Evolutionary conservation across 1,140 invertebrate species (phyloP), one percentile per base, ranked within the genome.

Genomic region (Nixonia krombeini): DNA sequence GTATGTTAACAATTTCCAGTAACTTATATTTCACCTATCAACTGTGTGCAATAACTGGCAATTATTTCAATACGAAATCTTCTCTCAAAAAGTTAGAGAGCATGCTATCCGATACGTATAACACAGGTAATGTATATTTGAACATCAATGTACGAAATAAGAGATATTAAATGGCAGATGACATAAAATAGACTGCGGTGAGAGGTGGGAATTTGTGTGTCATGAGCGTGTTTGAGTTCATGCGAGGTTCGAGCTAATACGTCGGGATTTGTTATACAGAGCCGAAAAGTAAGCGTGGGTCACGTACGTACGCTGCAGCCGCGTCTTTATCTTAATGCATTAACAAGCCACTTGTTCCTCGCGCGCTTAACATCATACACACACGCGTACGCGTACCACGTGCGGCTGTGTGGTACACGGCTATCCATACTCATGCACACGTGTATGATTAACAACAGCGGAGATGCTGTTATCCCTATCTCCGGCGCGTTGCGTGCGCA

Each of bases 261-360:
- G n/a, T n/a, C n/a, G n/a, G n/a, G 58, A 69, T 69, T 63, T 69
- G 59, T 35, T 64, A 44, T 49, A 28, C 38, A 17, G 44, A 40
- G 31, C 61, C 64, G 52, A 68, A 63, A 70, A 70, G 52, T 62
- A 68, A 71, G 71, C 67, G 69, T 73, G 67, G 64, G 69, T 70
- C 70, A 74, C 55, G 59, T 70, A 63, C 59, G 18, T 17, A 41
- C 25, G 10, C 25, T 49, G 35, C 28, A 28, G 29, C 33, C 35
- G 15, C 8, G 72, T 72, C 71, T 72, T 62, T 51, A 55, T 73
- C 73, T 73, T 65, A 73, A 73, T 73, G 59, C 59, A 63, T 76
- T 74, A 76, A 73, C 66, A 35, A 78, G 72, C 74, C 70, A 75
- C 72, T 75, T 78, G 73, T 76, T 76, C 57, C 55, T 70, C 45